Conservation (phyloP, 2,113 vertebrate species). For the Petrocephalus microphthalmus region DNA sequence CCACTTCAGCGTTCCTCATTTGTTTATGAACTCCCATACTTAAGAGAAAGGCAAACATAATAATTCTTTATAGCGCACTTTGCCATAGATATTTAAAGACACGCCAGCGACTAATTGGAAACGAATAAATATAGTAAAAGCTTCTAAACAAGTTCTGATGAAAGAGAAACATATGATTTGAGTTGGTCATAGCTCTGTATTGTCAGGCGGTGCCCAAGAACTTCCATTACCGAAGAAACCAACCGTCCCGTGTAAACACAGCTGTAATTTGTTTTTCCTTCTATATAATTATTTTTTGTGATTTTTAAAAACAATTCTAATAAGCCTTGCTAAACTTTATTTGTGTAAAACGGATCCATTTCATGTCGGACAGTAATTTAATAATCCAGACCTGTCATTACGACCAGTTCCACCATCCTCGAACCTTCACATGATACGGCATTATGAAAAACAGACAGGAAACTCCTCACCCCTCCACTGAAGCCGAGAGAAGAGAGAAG, state of each 20-base stretch:
- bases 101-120: slow-evolving; percentile 38
- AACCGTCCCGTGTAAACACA: slow-evolving; percentile 61
- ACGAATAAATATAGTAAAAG: slow-evolving; percentile 45
- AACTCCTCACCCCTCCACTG: slow-evolving; percentile 42
- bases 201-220: slow-evolving; percentile 45
- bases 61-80: slow-evolving; percentile 33
- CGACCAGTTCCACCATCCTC: slow-evolving; percentile 44
- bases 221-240: slow-evolving; percentile 59
- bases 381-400: slow-evolving; percentile 72
- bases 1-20: background rate
- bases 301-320: slow-evolving; percentile 67
- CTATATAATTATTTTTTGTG: slow-evolving; percentile 62
- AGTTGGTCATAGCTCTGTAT: slow-evolving; percentile 60
- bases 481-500: slow-evolving; percentile 38
- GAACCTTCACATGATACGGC: slow-evolving; percentile 55
- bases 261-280: slow-evolving; percentile 65
- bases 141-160: slow-evolving; percentile 48
- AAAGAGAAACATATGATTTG: slow-evolving; percentile 57
- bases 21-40: slow-evolving; percentile 13
- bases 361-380: slow-evolving; percentile 69
- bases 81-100: slow-evolving; percentile 29
- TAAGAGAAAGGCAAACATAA: background rate
- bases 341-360: slow-evolving; percentile 70
- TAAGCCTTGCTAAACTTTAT: slow-evolving; percentile 60
- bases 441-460: slow-evolving; percentile 64